These are phyloP conservation scores for Dynastes hyllus DNA, from an alignment of 2,888 invertebrate species.

Conservation along the genomic window DNA sequence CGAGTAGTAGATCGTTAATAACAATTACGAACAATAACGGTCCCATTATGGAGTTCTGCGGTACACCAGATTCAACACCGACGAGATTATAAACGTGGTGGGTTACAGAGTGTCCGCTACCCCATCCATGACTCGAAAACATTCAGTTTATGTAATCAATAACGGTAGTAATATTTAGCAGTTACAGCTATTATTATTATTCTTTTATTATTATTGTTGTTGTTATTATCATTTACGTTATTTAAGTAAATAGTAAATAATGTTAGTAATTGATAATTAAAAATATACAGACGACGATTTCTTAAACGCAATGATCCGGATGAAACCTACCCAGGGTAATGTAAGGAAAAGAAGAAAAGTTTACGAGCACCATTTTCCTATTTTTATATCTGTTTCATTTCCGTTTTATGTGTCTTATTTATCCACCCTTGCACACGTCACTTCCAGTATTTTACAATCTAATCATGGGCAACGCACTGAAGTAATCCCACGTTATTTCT, in stretches of 20 bases:
- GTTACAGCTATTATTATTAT: too few species aligned
- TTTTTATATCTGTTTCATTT: slow-evolving; percentile 73
- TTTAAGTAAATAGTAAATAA: not conserved
- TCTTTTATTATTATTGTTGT: too few species aligned
- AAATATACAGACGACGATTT: slow-evolving; percentile 25
- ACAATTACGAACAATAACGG: too few species aligned
- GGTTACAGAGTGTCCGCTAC: too few species aligned
- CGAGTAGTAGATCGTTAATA: too few species aligned
- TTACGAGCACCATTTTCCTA: slow-evolving; percentile 70
- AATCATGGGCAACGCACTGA: slow-evolving; percentile 74
- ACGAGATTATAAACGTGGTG: too few species aligned
- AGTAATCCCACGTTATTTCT: slow-evolving; percentile 73
- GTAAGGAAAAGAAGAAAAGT: slow-evolving; percentile 58
- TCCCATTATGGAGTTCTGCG: too few species aligned
- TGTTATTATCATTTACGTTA: not conserved
- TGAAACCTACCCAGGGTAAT: not conserved
- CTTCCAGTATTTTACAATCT: slow-evolving; percentile 74
- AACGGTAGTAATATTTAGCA: too few species aligned
- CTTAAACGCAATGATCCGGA: slow-evolving; percentile 17
- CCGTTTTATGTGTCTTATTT: slow-evolving; percentile 73
- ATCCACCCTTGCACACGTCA: slow-evolving; percentile 73
- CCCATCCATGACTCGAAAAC: too few species aligned
- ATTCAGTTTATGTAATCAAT: too few species aligned
- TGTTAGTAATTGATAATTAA: not conserved
- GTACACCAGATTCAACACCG: too few species aligned